phyloP scores from a whole-genome alignment of 2,113 vertebrate species.

The Oncorhynchus keta region DNA sequence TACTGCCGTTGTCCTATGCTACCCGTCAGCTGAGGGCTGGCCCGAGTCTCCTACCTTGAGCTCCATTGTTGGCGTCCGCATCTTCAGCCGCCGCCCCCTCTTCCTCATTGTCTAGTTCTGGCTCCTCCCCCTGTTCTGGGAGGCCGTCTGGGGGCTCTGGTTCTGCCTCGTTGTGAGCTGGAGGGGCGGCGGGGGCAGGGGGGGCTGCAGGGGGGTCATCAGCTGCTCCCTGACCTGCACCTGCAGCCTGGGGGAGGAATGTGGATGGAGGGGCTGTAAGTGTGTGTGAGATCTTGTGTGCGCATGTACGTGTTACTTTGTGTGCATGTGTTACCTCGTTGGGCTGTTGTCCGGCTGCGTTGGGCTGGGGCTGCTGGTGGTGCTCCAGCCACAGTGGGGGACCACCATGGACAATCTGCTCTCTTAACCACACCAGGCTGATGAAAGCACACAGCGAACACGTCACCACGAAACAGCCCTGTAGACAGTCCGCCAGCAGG shows the following conservation, averaged over 20 bases:
- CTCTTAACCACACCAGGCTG: conserved; percentile 96
- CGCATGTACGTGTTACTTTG: background rate
- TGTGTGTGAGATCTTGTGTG: too few relatives aligned
- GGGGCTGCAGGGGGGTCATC: conserved; percentile 73
- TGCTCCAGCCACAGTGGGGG: conserved; percentile 97
- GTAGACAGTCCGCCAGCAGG: conserved; percentile 95
- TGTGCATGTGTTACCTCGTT: conserved; percentile 80
- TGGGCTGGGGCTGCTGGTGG: conserved; percentile 84
- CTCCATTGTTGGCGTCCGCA: conserved; percentile 91
- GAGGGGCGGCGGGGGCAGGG: conserved; percentile 78
- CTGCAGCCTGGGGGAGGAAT: conserved; percentile 47
- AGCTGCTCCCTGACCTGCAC: conserved; percentile 80
- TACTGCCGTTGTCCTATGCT: background rate
- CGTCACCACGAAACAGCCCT: conserved; percentile 97
- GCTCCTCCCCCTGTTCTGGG: conserved; percentile 85
- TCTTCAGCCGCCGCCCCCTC: conserved; percentile 90
- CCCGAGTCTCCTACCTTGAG: conserved; percentile 82
- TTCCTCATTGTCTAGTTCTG: conserved; percentile 89
- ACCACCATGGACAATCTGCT: conserved; percentile 96
- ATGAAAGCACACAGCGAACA: conserved; percentile 98
- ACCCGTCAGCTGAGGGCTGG: conserved; percentile 66
- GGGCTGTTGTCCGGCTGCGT: conserved; percentile 80
- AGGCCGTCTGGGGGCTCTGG: conserved; percentile 86
- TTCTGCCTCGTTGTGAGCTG: conserved; percentile 83
- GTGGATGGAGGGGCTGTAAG: background rate